These are phyloP conservation scores for Lordiphosa stackelbergi DNA, from an alignment of 1,140 invertebrate genomes.

Conservation along the genomic window DNA sequence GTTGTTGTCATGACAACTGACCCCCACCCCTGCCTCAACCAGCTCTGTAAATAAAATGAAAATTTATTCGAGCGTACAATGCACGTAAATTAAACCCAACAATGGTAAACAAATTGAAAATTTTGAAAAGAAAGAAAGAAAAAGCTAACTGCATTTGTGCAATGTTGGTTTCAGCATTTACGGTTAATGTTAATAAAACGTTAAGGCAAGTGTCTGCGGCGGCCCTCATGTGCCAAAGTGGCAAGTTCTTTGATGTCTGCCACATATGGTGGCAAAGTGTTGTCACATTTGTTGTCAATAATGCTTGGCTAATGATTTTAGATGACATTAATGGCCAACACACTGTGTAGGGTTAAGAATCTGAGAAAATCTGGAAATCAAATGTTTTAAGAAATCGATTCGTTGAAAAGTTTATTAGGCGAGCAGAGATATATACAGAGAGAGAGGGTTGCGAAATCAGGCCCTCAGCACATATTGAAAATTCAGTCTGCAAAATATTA, in stretches of 20 bases:
- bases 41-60: constrained; percentile 19
- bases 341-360: not conserved
- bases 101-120: constrained; percentile 27
- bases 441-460: too few relatives aligned
- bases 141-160: constrained; percentile 7
- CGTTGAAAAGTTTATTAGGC: too few relatives aligned
- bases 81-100: constrained; percentile 39
- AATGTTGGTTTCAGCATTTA: constrained; percentile 28
- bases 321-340: constrained; percentile 40
- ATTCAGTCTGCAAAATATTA: too few relatives aligned
- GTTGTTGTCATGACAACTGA: constrained; percentile 46
- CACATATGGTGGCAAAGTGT: constrained; percentile 18
- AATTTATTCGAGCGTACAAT: constrained; percentile 51
- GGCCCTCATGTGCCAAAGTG: not conserved
- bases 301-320: constrained; percentile 58
- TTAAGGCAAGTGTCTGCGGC: constrained; percentile 44
- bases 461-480: too few relatives aligned
- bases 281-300: constrained; percentile 61
- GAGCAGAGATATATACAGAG: too few relatives aligned
- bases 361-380: constrained; percentile 4
- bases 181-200: constrained; percentile 63
- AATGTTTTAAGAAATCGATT: too few relatives aligned
- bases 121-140: not conserved
- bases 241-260: constrained; percentile 1
- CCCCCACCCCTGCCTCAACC: not conserved